A percentile compares a stretch with the other conserved stretches of the same genome.
Conservation (phyloP, 2,113 vertebrate species). For the Terrapene triunguis region DNA sequence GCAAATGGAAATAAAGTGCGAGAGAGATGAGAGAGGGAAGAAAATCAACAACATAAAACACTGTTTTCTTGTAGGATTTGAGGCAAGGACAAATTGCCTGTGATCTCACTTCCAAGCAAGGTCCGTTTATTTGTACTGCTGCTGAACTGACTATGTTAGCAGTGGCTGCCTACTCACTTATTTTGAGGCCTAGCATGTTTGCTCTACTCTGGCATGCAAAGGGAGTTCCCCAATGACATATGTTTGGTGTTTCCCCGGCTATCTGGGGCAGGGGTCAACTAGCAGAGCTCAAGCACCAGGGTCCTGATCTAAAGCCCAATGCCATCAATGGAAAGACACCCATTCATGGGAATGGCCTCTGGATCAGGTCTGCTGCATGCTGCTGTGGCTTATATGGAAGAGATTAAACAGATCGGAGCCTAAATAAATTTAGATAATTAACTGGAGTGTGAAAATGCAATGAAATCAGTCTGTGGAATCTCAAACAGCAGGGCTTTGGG, state of each 20-base stretch:
- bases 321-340: accelerated
- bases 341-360: neutral
- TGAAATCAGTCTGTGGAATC: slow-evolving; percentile 1
- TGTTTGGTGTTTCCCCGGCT: neutral
- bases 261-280: neutral
- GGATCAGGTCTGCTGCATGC: neutral
- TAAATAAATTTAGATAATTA: neutral
- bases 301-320: neutral
- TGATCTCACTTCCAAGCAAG: slow-evolving; percentile 83
- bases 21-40: slow-evolving; percentile 72
- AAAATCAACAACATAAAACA: slow-evolving; percentile 79
- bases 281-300: neutral
- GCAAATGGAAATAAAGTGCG: slow-evolving; percentile 73
- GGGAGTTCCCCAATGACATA: slow-evolving; percentile 50
- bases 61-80: slow-evolving; percentile 82
- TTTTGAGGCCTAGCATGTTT: slow-evolving; percentile 20
- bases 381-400: neutral
- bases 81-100: slow-evolving; percentile 80
- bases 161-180: slow-evolving; percentile 72
- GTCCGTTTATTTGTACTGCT: slow-evolving; percentile 79
- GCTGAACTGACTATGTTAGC: slow-evolving; percentile 76
- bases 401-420: neutral
- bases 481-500: slow-evolving; percentile 8
- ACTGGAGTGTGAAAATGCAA: slow-evolving; percentile 19
- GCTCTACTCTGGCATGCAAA: slow-evolving; percentile 33